A percentile compares a stretch with the other conserved stretches of the same genome.
Evolutionary conservation across 2,888 invertebrate species (phyloP).

Genomic region (Eremobia ochroleuca): DNA sequence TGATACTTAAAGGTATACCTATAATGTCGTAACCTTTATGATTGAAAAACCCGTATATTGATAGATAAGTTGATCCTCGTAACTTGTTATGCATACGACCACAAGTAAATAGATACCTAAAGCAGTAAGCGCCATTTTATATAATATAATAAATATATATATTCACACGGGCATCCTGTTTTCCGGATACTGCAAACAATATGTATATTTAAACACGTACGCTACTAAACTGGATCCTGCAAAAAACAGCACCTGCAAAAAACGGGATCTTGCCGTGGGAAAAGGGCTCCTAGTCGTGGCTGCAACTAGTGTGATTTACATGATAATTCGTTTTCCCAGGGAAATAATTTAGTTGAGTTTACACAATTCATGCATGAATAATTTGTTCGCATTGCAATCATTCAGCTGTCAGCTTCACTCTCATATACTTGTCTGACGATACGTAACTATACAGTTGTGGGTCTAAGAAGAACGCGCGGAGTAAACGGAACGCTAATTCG

Average conservation of each 20-base stretch:
- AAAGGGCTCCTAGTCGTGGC: too few species aligned
- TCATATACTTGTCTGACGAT: not conserved
- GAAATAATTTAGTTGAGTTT: conserved; percentile 9
- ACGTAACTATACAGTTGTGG: not conserved
- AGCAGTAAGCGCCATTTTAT: not conserved
- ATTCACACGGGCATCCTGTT: too few species aligned
- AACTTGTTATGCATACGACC: not conserved
- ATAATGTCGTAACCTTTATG: not conserved
- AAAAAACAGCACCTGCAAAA: too few species aligned
- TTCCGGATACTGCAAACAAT: too few species aligned
- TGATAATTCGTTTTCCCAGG: not conserved
- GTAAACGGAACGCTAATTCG: not conserved
- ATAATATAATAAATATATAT: too few species aligned
- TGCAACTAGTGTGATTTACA: not conserved
- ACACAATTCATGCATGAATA: not conserved
- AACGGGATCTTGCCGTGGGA: too few species aligned
- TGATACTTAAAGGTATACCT: not conserved
- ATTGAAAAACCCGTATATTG: conserved; percentile 8
- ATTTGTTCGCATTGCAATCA: not conserved
- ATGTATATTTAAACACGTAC: too few species aligned
- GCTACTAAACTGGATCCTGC: too few species aligned
- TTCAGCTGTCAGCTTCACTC: conserved; percentile 4
- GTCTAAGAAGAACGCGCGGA: not conserved
- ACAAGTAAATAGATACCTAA: not conserved
- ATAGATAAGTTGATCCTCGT: not conserved